These are phyloP conservation scores for Cheirogaleus major DNA, from an alignment of 2,797 vertebrate species.

Conservation along the genomic window DNA sequence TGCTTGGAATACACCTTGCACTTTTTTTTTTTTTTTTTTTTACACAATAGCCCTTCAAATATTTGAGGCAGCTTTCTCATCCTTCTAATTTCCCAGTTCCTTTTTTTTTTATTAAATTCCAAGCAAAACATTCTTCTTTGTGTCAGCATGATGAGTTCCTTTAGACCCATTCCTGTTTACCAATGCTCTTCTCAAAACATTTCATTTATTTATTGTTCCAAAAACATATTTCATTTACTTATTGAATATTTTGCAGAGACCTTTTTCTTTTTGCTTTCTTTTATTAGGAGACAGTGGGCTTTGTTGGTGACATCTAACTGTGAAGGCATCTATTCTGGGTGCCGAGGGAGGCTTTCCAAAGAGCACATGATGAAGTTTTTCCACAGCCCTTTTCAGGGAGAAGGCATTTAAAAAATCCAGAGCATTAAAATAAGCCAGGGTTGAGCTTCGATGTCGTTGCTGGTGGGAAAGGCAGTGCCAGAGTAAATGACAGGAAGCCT, in stretches of 20 bases:
- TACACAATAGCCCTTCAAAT: not conserved
- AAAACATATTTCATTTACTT: slow-evolving; percentile 14
- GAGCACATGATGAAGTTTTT: slow-evolving; percentile 21
- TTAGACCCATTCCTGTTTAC: not conserved
- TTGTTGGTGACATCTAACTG: slow-evolving; percentile 11
- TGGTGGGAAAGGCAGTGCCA: not conserved
- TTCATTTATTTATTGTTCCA: not conserved
- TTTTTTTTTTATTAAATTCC: not conserved
- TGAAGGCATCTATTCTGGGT: slow-evolving; percentile 49
- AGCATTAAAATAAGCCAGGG: slow-evolving; percentile 43
- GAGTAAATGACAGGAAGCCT: not conserved
- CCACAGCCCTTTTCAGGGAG: slow-evolving; percentile 36
- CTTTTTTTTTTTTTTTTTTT: not conserved
- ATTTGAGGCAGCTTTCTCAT: not conserved
- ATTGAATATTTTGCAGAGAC: not conserved
- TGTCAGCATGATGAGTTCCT: not conserved
- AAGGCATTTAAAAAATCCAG: slow-evolving; percentile 48
- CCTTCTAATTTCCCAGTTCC: not conserved
- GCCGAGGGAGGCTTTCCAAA: slow-evolving; percentile 22
- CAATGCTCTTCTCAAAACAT: not conserved
- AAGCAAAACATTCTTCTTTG: not conserved
- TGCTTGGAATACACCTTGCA: not conserved
- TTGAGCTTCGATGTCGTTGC: slow-evolving; percentile 10
- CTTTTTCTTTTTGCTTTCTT: slow-evolving; percentile 5
- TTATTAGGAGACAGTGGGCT: slow-evolving; percentile 6